A percentile compares a stretch with the other conserved stretches of the same genome.
Evolutionary conservation across 2,888 invertebrate genomes (phyloP).

Genomic region (Volucella bombylans): DNA sequence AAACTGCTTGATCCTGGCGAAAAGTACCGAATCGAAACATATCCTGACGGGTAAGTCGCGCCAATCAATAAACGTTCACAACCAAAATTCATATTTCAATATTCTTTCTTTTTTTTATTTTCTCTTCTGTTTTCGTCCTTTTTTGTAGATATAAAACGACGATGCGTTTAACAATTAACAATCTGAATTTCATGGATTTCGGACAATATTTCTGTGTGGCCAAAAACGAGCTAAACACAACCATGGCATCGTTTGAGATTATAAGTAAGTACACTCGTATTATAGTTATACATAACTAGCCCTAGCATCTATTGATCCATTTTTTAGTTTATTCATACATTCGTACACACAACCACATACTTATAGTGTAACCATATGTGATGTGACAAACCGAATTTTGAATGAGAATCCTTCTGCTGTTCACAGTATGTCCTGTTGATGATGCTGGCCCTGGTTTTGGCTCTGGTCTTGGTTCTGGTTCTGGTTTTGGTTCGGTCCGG

Average conservation of each 20-base stretch:
- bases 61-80: conserved; percentile 13
- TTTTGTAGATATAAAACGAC: conserved; percentile 85
- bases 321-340: neutral
- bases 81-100: conserved; percentile 39
- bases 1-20: conserved; percentile 87
- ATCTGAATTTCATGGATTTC: conserved; percentile 87
- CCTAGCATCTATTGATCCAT: neutral
- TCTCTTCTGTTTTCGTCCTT: conserved; percentile 18
- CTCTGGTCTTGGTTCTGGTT: neutral
- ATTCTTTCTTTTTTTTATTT: conserved; percentile 7
- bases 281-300: neutral
- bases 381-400: conserved; percentile 38
- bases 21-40: conserved; percentile 86
- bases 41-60: conserved; percentile 82
- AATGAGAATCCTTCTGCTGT: neutral
- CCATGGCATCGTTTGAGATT: conserved; percentile 88
- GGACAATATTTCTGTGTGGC: conserved; percentile 92
- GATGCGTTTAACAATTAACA: conserved; percentile 90
- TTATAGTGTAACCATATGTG: neutral
- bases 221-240: conserved; percentile 91
- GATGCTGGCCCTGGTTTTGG: neutral
- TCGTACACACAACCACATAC: neutral
- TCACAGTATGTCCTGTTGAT: no score
- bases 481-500: no score
- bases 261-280: conserved; percentile 84